Evolutionary conservation across 2,888 invertebrate species (phyloP), one percentile per base, ranked within the genome.

Genomic region (Dorcus hopei): DNA sequence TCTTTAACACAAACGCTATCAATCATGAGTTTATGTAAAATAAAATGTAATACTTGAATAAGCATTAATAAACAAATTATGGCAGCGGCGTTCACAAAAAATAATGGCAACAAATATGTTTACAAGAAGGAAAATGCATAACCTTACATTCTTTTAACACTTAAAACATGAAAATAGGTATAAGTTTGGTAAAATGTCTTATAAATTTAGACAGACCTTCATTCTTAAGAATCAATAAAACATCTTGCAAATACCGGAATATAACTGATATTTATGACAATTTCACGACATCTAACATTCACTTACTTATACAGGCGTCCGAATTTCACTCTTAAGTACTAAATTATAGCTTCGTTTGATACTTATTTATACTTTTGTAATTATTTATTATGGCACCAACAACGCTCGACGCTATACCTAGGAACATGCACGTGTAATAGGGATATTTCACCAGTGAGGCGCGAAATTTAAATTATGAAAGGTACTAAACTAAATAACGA

Each of bases 331-430:
- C 26, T 45, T 11, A 3, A 45, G 23, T 45, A 23, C n/a, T 9
- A 23, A 45, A 19, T 45, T 45, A 45, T 16, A 45, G 9, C 9
- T 47, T 43, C 33, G 26, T 26, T 57, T 47, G 11, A 43, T 54
- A 43, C 43, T 40, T 42, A 42, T 26, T 26, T 42, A 52, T 50
- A 53, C 43, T 49, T 54, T 16, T 52, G 23, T 54, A 47, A 33
- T 49, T 54, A 50, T 41, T 23, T 33, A 50, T 54, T 52, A 53
- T 58, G 49, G 58, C 49, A 54, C 53, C 54, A 52, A 11, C 45
- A 58, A 58, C 58, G 54, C 58, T 38, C 11, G 23, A 45, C 14
- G 14, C 9, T 45, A 16, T 45, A 8, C 41, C 14, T 41, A 41
- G 11, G 41, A 14, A 7, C 41, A 41, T 9, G 41, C 14, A 41